These are phyloP conservation scores for Sitophilus oryzae DNA, from an alignment of 1,140 invertebrate species.

Conservation along the genomic window DNA sequence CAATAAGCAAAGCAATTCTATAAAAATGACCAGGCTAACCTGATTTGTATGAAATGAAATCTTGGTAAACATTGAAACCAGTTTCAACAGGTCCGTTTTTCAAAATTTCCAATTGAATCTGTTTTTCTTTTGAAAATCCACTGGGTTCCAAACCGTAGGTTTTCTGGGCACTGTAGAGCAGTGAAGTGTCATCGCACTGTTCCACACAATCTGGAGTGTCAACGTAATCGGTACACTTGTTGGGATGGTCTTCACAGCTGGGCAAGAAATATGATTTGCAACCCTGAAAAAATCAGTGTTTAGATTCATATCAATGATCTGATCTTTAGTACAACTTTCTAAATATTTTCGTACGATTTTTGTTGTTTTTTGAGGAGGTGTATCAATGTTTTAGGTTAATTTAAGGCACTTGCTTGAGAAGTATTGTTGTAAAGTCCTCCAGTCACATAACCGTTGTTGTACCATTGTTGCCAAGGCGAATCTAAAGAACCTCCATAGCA, in stretches of 20 bases:
- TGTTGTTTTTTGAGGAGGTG: too few relatives aligned
- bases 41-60: conserved; percentile 58
- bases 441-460: conserved; percentile 46
- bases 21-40: too few relatives aligned
- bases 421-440: conserved; percentile 51
- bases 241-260: conserved; percentile 59
- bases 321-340: too few relatives aligned
- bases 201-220: conserved; percentile 31
- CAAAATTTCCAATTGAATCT: conserved; percentile 72
- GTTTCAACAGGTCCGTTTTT: conserved; percentile 86
- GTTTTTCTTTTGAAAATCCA: conserved; percentile 48
- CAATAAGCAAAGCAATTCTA: too few relatives aligned
- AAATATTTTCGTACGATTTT: too few relatives aligned
- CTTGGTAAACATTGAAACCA: conserved; percentile 51
- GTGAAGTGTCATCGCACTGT: conserved; percentile 51
- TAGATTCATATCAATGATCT: too few relatives aligned
- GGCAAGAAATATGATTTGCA: conserved; percentile 52
- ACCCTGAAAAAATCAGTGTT: conserved; percentile 37
- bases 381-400: too few relatives aligned
- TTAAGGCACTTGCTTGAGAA: neutral
- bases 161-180: conserved; percentile 51
- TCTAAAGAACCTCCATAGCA: conserved; percentile 57
- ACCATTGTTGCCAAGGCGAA: conserved; percentile 56
- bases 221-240: conserved; percentile 46
- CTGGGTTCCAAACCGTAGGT: conserved; percentile 47